Evolutionary conservation across 1,140 invertebrate genomes (phyloP), one percentile per base, ranked within the genome.

Genomic region (Chelonus insularis): DNA sequence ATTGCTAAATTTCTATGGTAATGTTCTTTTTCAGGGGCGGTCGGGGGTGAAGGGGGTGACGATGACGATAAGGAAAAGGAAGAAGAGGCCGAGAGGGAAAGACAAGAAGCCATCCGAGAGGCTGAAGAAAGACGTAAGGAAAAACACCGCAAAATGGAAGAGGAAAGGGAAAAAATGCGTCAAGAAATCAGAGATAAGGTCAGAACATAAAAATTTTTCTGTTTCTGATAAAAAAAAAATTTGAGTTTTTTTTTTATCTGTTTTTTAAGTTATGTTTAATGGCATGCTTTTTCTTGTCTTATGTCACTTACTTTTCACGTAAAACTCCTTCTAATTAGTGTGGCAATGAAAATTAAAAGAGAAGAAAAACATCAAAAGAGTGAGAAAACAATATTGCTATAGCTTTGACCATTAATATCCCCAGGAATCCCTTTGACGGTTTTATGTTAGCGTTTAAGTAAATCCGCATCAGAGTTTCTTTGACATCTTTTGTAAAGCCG

Each of bases 101-200:
- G 95, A 71, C 88, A 91, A 80, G 94, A 96, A 80, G 94, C 94
- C 71, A 93, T 97, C 81, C 86, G 88, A 71, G 94, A 97, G 78
- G 94, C 94, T 55, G 95, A 98, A 80, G 95, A 97, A 68, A 86
- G 94, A 72, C 86, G 95, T 73, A 96, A 96, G 85, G 95, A 98
- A 82, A 98, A 97, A 78, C 95, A 98, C 82, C 88, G 95, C 70
- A 97, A 97, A 84, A 97, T 98, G 94, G 96, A 99, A 81, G 95
- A 95, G 71, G 96, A 98, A 81, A 85, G 96, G 67, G 96, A 98
- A 83, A 95, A 95, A 82, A 97, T 99, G 94, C 86, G 96, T 76
- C 95, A 97, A 82, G 93, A 95, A 80, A 98, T 99, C 80, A 89
- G 96, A 84, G 95, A 97, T 84, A 98, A 98, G 91, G 95, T 97